Base-by-base conservation (phyloP, 2,888 invertebrate genomes). In the Sicus ferrugineus region DNA sequence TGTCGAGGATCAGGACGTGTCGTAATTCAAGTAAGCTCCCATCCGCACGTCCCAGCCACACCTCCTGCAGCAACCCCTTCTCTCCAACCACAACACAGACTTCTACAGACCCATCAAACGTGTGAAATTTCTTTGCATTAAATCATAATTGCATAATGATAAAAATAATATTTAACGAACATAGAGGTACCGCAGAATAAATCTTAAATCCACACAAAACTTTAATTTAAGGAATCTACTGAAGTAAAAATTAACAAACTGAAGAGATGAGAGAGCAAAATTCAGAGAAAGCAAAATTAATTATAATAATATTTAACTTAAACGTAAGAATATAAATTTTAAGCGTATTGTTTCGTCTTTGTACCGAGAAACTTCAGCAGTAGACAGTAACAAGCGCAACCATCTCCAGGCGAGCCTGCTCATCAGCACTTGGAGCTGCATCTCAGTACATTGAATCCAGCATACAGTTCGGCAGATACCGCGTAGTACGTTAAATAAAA, bases 1-100 rank as follows among this genome's bases (percentile, higher is more conserved):
- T 87, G 94, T 92, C 84, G 96, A 96, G 87, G 95, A 95, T 87
- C 95, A 96, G 88, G 96, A 96, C 88, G 95, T 95, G 88, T 95
- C 95, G 93, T 95, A 95, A 95, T 91, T 88, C 85, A 85, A 84
- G 82, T 81, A 85, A 84, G 28, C 80, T 82, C 80, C 81, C 83
- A 81, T 69, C 68, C 70, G 69, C 69, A 67, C 48, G 69, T 70
- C 68, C 34, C 69, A 68, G 69, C 66, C 70, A 73, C 71, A 66
- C 48, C 70, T 73, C 69, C 69, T 73, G 62, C 70, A 72, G 67
- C 68, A 70, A 62, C 50, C 56, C 63, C 14, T 69, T 73, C 70
- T 56, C 70, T 71, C 65, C 67, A 70, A 70, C 72, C 66, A 54
- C 52, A 64, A 59, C 68, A 68, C 42, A 54, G 62, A 62, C 54